Conservation (phyloP, 2,888 invertebrate genomes). For the Psococerastis gibbosa region DNA sequence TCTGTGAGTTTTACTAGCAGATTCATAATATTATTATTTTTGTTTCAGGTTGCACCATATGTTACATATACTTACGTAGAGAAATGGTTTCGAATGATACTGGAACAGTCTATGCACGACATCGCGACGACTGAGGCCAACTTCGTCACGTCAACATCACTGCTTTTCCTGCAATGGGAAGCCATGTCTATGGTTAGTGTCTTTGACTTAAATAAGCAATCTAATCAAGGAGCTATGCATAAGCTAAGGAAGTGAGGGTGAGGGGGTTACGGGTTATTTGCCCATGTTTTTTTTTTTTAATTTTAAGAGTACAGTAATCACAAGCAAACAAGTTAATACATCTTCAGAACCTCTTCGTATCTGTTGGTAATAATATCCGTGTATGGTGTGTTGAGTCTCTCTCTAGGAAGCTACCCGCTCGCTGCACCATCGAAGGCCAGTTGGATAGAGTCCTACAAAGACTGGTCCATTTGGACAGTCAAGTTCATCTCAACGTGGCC, state of each 20-base stretch:
- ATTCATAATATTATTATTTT: no score
- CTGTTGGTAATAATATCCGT: no score
- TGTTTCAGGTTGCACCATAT: conserved; percentile 50
- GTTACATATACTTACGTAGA: conserved; percentile 69
- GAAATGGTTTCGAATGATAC: conserved; percentile 57
- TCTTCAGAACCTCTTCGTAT: no score
- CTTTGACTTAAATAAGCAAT: no score
- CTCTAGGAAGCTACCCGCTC: no score
- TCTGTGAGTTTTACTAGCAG: no score
- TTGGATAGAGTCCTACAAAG: conserved; percentile 70
- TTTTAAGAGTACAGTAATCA: background rate
- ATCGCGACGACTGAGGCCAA: conserved; percentile 25
- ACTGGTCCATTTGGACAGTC: conserved; percentile 38
- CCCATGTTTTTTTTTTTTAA: conserved; percentile 2
- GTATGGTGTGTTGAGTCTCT: no score
- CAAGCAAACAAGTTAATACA: no score
- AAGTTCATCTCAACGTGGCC: conserved; percentile 53
- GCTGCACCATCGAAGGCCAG: no score
- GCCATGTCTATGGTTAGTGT: conserved; percentile 35
- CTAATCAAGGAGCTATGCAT: no score
- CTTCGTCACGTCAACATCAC: conserved; percentile 32
- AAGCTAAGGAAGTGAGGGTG: no score
- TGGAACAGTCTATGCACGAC: conserved; percentile 40
- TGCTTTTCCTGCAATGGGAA: conserved; percentile 69
- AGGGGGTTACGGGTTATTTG: no score